Evolutionary conservation across 2,113 vertebrate genomes (phyloP).

Genomic region (Macquaria ambigua): DNA sequence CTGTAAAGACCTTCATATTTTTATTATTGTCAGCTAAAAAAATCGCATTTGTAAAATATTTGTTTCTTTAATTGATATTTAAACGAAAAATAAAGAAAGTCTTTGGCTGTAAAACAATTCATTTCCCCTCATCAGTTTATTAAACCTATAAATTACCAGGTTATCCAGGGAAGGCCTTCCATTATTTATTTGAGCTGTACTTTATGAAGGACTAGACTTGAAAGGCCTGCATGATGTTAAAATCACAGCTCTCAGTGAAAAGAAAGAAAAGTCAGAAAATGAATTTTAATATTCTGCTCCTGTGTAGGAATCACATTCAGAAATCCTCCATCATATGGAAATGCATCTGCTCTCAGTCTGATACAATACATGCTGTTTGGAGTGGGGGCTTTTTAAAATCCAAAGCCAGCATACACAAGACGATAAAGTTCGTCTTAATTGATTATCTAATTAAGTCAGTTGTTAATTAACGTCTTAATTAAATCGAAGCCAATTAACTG

Average conservation of each 20-base stretch:
- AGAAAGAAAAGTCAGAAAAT: neutral
- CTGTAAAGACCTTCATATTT: neutral
- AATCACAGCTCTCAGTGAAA: neutral
- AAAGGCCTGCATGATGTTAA: neutral
- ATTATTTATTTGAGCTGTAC: neutral
- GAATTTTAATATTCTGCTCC: too few relatives aligned
- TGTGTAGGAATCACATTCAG: neutral
- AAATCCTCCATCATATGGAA: neutral
- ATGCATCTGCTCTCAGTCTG: neutral
- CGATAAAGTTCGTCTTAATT: constrained; percentile 35
- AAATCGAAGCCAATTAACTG: constrained; percentile 70
- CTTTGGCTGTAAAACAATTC: neutral
- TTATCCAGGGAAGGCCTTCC: neutral
- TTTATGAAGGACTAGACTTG: neutral
- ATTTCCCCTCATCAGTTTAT: neutral
- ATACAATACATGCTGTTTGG: neutral
- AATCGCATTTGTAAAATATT: neutral
- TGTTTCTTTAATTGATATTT: neutral
- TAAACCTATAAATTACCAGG: neutral
- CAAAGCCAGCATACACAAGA: neutral
- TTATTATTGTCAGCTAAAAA: neutral
- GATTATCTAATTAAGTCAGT: constrained; percentile 46
- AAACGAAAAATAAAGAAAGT: neutral
- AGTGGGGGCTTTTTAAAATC: constrained; percentile 1
- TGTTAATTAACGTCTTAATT: constrained; percentile 66